A percentile compares a stretch with the other conserved stretches of the same genome.
These are phyloP conservation scores for Rambutsinella grinnellia DNA, from an alignment of 2,888 invertebrate genomes.

Conservation along the genomic window DNA sequence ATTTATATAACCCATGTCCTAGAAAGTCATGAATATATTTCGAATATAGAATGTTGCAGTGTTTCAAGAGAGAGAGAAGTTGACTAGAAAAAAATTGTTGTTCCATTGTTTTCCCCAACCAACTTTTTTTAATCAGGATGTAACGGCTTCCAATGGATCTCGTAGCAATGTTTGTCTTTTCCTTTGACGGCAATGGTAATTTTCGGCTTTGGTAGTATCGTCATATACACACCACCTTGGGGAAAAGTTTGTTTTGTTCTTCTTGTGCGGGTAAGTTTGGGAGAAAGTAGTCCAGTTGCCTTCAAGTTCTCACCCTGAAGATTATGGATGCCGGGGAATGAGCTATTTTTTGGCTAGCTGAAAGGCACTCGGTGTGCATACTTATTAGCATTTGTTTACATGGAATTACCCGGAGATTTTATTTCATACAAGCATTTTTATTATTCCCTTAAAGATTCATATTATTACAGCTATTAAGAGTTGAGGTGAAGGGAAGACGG, in stretches of 20 bases:
- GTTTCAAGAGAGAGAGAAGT: background rate
- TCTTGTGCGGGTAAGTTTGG: background rate
- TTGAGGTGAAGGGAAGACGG: background rate
- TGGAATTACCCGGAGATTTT: background rate
- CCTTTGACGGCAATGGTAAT: background rate
- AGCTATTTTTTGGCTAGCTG: background rate
- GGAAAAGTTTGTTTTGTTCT: background rate
- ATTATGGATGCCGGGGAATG: too few relatives aligned
- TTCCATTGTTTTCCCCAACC: constrained; percentile 5
- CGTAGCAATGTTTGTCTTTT: background rate
- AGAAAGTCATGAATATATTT: constrained; percentile 36
- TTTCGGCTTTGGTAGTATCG: background rate
- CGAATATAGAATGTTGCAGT: background rate
- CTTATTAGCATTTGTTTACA: background rate
- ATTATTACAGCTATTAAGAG: background rate
- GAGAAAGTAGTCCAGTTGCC: too few relatives aligned
- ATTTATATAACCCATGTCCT: constrained; percentile 16
- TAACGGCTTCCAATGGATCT: constrained; percentile 34
- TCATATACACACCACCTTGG: background rate
- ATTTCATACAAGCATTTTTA: background rate
- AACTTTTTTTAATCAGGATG: constrained; percentile 36
- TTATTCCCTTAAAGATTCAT: background rate
- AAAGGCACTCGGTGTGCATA: background rate
- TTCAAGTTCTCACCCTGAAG: too few relatives aligned
- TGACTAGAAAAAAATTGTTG: too few relatives aligned